Conservation (phyloP, 1,140 invertebrate species). For the Anagrus nilaparvatae region DNA sequence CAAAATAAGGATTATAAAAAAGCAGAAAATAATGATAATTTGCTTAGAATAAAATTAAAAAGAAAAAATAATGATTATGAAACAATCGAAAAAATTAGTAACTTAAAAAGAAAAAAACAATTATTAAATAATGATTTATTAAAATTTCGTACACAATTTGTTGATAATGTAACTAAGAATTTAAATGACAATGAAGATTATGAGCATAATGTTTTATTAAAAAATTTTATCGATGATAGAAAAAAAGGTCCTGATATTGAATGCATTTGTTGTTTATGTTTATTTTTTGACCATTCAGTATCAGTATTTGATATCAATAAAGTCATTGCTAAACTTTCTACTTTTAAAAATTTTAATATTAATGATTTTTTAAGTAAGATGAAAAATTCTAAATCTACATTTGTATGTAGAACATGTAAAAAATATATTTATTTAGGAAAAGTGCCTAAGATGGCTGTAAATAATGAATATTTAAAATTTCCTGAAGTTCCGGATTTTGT, state of each 20-base stretch:
- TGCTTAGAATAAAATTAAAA: too few species aligned
- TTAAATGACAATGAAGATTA: too few species aligned
- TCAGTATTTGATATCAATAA: neutral
- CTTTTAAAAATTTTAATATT: neutral
- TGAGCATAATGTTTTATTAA: too few species aligned
- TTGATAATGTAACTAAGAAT: too few species aligned
- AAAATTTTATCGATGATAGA: neutral
- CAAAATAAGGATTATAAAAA: too few species aligned
- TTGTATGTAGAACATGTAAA: conserved; percentile 3
- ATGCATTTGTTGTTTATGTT: neutral
- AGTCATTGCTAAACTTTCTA: neutral
- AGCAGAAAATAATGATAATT: too few species aligned
- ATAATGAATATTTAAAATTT: conserved; percentile 8
- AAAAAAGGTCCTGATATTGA: neutral
- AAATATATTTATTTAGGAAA: neutral
- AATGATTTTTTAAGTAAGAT: neutral
- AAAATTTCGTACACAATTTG: too few species aligned
- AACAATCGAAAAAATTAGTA: too few species aligned
- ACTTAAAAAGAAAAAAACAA: too few species aligned
- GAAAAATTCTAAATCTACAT: neutral
- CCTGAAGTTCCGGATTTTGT: conserved; percentile 2
- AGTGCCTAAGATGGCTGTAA: neutral
- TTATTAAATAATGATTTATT: too few species aligned
- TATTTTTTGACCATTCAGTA: conserved; percentile 2
- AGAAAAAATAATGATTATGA: too few species aligned